Evolutionary conservation across 2,888 invertebrate species (phyloP).

Genomic region (Cosmia pyralina): DNA sequence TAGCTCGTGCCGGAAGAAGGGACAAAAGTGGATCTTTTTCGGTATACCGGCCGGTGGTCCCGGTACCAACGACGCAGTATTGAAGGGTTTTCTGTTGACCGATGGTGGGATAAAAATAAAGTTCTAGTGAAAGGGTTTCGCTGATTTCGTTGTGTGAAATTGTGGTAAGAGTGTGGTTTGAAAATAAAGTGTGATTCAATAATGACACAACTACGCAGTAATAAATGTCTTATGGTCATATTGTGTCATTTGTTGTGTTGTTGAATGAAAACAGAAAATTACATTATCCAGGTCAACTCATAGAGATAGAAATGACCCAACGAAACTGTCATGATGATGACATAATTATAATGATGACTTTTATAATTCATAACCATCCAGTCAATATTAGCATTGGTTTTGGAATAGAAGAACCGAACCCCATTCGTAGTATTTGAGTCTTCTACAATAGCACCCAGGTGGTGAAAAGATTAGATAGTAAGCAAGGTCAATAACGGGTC

Average conservation of each 20-base stretch:
- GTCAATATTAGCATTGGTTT: too few species aligned
- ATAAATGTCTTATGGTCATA: not conserved
- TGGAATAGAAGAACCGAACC: not conserved
- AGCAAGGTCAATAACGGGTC: not conserved
- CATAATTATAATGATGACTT: too few species aligned
- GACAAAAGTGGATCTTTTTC: conserved; percentile 82
- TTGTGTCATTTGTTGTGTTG: not conserved
- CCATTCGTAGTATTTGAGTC: not conserved
- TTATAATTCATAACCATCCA: too few species aligned
- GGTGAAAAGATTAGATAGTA: not conserved
- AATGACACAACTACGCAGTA: not conserved
- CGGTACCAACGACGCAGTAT: conserved; percentile 48
- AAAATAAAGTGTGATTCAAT: conserved; percentile 2
- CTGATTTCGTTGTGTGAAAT: conserved; percentile 53
- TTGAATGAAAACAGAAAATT: not conserved
- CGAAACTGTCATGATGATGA: not conserved
- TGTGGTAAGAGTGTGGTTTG: conserved; percentile 17
- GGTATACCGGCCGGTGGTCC: conserved; percentile 78
- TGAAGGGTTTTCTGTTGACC: conserved; percentile 66
- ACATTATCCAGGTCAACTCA: not conserved
- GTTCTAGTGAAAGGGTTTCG: conserved; percentile 40
- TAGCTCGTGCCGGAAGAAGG: conserved; percentile 82
- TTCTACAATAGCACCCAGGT: not conserved
- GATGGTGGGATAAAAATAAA: conserved; percentile 62
- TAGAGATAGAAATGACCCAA: not conserved